These are phyloP conservation scores for Leptarthrus brevirostris DNA, from an alignment of 2,888 invertebrate genomes.

Conservation along the genomic window DNA sequence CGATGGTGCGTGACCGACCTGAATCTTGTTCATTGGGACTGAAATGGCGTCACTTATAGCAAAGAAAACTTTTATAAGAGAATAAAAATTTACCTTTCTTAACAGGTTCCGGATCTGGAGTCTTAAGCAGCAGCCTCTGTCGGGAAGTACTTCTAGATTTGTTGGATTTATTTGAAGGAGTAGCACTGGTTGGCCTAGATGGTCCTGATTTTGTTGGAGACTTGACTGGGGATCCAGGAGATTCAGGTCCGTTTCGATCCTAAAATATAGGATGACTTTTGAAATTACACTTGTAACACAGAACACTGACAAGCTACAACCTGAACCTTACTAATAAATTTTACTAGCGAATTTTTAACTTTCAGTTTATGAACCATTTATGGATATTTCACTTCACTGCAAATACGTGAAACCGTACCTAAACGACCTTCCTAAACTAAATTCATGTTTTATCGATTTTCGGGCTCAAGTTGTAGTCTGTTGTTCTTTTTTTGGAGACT, in stretches of 20 bases:
- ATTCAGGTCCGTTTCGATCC: conserved; percentile 75
- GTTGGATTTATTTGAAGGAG: conserved; percentile 66
- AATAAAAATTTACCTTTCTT: conserved; percentile 81
- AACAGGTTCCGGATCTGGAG: conserved; percentile 76
- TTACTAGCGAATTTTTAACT: conserved; percentile 45
- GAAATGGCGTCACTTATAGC: conserved; percentile 58
- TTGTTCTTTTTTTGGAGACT: conserved; percentile 38
- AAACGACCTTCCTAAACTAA: conserved; percentile 28
- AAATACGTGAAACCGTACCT: conserved; percentile 20
- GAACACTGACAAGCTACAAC: neutral
- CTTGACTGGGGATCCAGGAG: conserved; percentile 79
- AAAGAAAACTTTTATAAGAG: neutral
- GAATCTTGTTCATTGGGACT: conserved; percentile 93
- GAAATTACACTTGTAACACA: neutral
- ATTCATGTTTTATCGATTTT: conserved; percentile 52
- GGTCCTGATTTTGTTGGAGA: conserved; percentile 69
- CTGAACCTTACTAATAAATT: conserved; percentile 47
- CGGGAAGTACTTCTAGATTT: conserved; percentile 67
- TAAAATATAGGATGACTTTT: conserved; percentile 54
- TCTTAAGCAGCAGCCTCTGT: conserved; percentile 70
- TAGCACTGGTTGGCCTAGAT: conserved; percentile 67
- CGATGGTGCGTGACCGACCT: conserved; percentile 91
- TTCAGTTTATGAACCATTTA: conserved; percentile 53
- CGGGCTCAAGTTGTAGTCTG: conserved; percentile 20
- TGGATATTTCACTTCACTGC: conserved; percentile 1